A percentile compares a stretch with the other conserved stretches of the same genome.
Evolutionary conservation across 2,113 vertebrate genomes (phyloP).

Genomic region (Trematomus loennbergii): DNA sequence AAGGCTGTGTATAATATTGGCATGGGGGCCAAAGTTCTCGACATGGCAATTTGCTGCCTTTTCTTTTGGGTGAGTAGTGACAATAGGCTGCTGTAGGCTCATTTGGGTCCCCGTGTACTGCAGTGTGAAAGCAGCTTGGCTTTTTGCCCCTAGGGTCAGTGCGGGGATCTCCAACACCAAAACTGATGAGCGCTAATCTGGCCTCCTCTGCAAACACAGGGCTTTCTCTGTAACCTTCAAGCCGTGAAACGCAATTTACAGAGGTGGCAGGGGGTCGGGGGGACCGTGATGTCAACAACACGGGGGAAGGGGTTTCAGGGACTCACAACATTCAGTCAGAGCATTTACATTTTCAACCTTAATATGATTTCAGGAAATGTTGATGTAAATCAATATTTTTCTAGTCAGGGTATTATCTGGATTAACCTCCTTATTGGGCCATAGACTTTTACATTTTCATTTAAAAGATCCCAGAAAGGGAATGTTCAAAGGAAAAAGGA

Average conservation of each 20-base stretch:
- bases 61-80: slow-evolving; percentile 84
- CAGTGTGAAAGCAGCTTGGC: slow-evolving; percentile 86
- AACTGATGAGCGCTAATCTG: slow-evolving; percentile 91
- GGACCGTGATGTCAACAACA: slow-evolving; percentile 56
- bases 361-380: neutral
- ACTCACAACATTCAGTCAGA: slow-evolving; percentile 1
- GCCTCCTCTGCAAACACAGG: slow-evolving; percentile 84
- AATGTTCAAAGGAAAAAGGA: no score
- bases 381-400: neutral
- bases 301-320: slow-evolving; percentile 23
- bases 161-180: slow-evolving; percentile 82
- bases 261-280: slow-evolving; percentile 63
- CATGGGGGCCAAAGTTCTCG: slow-evolving; percentile 86
- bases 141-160: slow-evolving; percentile 88
- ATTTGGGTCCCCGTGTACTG: slow-evolving; percentile 83
- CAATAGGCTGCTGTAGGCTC: slow-evolving; percentile 85
- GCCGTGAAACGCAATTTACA: slow-evolving; percentile 78
- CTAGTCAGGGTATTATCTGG: neutral
- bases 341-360: slow-evolving; percentile 35
- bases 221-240: slow-evolving; percentile 78
- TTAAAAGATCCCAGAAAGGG: neutral
- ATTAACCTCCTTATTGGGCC: neutral
- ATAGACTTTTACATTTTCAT: neutral
- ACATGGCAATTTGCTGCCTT: slow-evolving; percentile 91
- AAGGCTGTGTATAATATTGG: slow-evolving; percentile 85